A percentile compares a stretch with the other conserved stretches of the same genome.
Evolutionary conservation across 2,888 invertebrate genomes (phyloP).

Genomic region (Eupithecia subfuscata): DNA sequence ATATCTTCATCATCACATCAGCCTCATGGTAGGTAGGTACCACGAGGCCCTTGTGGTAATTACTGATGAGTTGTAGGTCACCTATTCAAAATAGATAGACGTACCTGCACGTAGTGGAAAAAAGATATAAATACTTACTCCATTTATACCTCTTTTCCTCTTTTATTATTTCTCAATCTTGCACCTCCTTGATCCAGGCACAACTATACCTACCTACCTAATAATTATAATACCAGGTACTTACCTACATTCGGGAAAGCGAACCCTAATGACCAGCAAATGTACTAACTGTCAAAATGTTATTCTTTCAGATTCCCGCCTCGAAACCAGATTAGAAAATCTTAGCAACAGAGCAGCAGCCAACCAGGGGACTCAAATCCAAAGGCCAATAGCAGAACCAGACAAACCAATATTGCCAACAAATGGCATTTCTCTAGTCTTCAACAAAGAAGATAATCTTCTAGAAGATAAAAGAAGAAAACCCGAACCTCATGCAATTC

Average conservation of each 20-base stretch:
- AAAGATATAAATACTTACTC: no score
- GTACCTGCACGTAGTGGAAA: no score
- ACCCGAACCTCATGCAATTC: background rate
- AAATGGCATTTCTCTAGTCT: conserved; percentile 53
- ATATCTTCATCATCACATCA: no score
- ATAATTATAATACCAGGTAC: background rate
- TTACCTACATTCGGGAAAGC: background rate
- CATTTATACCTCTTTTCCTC: no score
- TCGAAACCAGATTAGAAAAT: conserved; percentile 55
- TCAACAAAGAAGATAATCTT: conserved; percentile 53
- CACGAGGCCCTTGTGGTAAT: no score
- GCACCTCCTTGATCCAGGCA: no score
- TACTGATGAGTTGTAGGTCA: no score
- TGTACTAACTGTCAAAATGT: background rate
- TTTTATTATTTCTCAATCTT: no score
- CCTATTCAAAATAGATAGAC: no score
- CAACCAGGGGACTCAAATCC: conserved; percentile 56
- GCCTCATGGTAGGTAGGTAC: no score
- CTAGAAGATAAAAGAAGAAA: conserved; percentile 38
- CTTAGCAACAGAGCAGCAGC: conserved; percentile 50
- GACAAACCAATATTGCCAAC: conserved; percentile 2
- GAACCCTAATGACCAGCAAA: background rate
- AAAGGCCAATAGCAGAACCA: conserved; percentile 35
- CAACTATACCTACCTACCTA: no score
- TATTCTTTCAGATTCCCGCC: conserved; percentile 53